Percentiles rank a stretch among this genome's conserved stretches.
Evolutionary conservation across 1,140 invertebrate species (phyloP).

Genomic region (Zaprionus capensis): DNA sequence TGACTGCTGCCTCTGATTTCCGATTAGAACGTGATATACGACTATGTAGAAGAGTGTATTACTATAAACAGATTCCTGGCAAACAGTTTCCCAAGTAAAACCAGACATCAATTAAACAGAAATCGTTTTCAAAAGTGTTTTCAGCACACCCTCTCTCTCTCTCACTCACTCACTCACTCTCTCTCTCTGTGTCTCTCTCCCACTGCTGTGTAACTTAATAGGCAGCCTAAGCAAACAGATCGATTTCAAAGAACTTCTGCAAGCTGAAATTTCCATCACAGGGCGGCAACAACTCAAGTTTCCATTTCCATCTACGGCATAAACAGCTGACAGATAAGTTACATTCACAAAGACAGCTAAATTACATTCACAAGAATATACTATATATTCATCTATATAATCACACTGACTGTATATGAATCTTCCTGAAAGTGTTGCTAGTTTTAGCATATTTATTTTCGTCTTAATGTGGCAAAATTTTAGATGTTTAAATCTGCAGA

Average conservation of each 20-base stretch:
- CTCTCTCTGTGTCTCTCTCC: not conserved
- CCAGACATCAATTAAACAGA: not conserved
- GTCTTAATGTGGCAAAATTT: not conserved
- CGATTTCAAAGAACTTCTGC: slow-evolving; percentile 12
- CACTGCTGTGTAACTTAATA: not conserved
- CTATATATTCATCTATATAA: not conserved
- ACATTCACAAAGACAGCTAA: not conserved
- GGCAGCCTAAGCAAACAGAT: not conserved
- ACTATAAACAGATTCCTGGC: not conserved
- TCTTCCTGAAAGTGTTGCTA: not conserved
- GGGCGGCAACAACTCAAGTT: not conserved
- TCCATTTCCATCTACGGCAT: not conserved
- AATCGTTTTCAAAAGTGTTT: not conserved
- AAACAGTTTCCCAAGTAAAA: slow-evolving; percentile 10
- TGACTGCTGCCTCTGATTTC: slow-evolving; percentile 33
- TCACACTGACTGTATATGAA: not conserved
- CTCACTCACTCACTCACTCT: not conserved
- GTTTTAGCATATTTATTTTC: not conserved
- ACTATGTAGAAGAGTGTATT: not conserved
- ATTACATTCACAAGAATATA: slow-evolving; percentile 3
- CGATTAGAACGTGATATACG: slow-evolving; percentile 9
- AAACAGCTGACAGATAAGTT: slow-evolving; percentile 8
- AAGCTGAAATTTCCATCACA: not conserved
- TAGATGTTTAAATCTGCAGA: too few species aligned
- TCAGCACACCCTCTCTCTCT: not conserved